Conservation (phyloP, 2,113 vertebrate species). For the Rhinopomastus cyanomelas region DNA sequence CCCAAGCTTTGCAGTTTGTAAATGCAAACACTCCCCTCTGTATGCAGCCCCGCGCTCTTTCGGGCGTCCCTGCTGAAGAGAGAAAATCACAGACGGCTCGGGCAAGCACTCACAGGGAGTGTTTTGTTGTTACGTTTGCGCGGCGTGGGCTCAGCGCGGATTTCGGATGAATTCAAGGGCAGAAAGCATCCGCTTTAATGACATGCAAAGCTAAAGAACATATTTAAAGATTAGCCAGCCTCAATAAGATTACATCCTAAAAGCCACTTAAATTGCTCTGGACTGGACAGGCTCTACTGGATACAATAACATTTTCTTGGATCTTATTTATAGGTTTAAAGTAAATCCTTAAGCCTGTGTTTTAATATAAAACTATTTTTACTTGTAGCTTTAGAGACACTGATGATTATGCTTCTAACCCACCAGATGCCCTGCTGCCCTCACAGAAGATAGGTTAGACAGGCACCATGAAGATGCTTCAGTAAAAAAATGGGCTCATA, state of each 20-base stretch:
- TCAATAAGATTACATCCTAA: slow-evolving; percentile 49
- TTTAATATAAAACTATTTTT: slow-evolving; percentile 49
- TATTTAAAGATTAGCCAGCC: slow-evolving; percentile 55
- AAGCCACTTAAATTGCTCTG: slow-evolving; percentile 60
- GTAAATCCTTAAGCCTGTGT: slow-evolving; percentile 19
- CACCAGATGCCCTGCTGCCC: background rate
- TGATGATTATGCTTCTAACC: background rate
- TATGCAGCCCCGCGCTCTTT: background rate
- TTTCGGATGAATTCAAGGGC: slow-evolving; percentile 43
- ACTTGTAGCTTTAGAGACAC: slow-evolving; percentile 12
- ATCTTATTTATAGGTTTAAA: slow-evolving; percentile 45
- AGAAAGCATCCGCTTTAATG: slow-evolving; percentile 53
- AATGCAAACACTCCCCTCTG: background rate
- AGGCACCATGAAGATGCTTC: background rate
- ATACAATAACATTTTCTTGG: slow-evolving; percentile 29
- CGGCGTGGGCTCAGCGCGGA: background rate
- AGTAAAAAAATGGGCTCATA: background rate
- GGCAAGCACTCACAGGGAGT: background rate
- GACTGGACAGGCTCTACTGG: slow-evolving; percentile 10
- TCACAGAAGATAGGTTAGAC: background rate
- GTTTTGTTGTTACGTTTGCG: slow-evolving; percentile 6
- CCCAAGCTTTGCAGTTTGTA: background rate
- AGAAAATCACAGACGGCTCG: slow-evolving; percentile 1
- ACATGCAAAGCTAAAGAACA: slow-evolving; percentile 52
- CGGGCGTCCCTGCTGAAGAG: background rate